Evolutionary conservation across 2,888 invertebrate genomes (phyloP).

Genomic region (Megamerina dolium): DNA sequence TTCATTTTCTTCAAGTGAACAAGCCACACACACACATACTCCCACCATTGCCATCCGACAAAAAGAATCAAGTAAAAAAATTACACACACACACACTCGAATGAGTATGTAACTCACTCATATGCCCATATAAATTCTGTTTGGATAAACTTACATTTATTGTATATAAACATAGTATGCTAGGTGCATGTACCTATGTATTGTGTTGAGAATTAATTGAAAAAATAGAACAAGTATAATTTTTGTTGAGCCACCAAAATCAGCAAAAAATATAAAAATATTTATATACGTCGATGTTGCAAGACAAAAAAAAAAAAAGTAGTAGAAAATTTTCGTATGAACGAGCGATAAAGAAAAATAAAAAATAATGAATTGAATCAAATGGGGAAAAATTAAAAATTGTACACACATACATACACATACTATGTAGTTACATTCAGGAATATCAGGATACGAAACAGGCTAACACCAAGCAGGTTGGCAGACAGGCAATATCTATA

Average conservation of each 20-base stretch:
- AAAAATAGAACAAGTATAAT: constrained; percentile 18
- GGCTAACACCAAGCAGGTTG: no score
- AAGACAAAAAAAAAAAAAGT: no score
- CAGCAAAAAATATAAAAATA: constrained; percentile 6
- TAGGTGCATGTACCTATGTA: not conserved
- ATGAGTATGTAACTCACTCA: not conserved
- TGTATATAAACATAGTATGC: no score
- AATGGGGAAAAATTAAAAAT: not conserved
- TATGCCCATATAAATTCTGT: not conserved
- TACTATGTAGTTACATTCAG: no score
- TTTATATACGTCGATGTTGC: not conserved
- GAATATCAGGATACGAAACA: no score
- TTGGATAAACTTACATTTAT: not conserved
- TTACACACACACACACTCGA: not conserved
- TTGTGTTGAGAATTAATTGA: constrained; percentile 19
- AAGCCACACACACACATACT: not conserved
- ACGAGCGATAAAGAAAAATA: no score
- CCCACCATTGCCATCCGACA: not conserved
- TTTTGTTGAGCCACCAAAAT: constrained; percentile 12
- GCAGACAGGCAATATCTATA: no score
- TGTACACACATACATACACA: not conserved
- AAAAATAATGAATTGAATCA: no score
- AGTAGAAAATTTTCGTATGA: no score
- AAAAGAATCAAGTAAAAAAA: no score
- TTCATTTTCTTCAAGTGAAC: constrained; percentile 2